Percentiles rank a stretch among this genome's conserved stretches.
These are phyloP conservation scores for Drosophila setosimentum DNA, from an alignment of 2,888 invertebrate species.

Conservation along the genomic window DNA sequence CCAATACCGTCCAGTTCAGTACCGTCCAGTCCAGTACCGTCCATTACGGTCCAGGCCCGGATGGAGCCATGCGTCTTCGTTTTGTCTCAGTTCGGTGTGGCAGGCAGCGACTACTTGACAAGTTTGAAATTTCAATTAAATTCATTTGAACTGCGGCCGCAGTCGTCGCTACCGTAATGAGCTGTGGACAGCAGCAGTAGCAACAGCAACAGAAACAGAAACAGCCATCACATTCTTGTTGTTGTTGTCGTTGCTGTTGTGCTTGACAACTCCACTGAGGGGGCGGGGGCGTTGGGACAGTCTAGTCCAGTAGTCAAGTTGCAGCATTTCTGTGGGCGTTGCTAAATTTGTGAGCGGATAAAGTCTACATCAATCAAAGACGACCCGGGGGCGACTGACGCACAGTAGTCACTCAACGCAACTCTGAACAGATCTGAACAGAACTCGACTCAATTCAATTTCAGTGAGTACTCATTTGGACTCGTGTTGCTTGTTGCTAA, in stretches of 20 bases:
- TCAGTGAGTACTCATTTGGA: constrained; percentile 20
- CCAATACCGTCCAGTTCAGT: neutral
- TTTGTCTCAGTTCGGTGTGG: constrained; percentile 52
- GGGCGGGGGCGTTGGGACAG: too few species aligned
- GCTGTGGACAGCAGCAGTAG: constrained; percentile 46
- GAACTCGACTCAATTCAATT: constrained; percentile 46
- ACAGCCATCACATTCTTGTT: constrained; percentile 11
- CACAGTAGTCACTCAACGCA: constrained; percentile 61
- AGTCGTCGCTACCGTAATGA: constrained; percentile 65
- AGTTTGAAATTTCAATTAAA: constrained; percentile 82
- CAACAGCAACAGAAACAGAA: constrained; percentile 33
- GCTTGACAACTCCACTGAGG: constrained; percentile 40
- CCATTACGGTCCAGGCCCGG: neutral
- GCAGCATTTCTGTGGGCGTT: constrained; percentile 42
- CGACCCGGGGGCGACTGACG: constrained; percentile 55
- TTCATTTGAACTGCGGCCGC: constrained; percentile 79
- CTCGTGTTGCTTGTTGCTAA: constrained; percentile 65
- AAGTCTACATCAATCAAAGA: constrained; percentile 80
- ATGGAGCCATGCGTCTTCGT: constrained; percentile 57
- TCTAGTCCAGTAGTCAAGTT: constrained; percentile 13
- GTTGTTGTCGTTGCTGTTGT: constrained; percentile 37
- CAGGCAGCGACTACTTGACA: constrained; percentile 68
- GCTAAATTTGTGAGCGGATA: constrained; percentile 70
- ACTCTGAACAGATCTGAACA: constrained; percentile 34
- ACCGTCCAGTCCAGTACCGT: neutral